phyloP scores from a whole-genome alignment of 2,113 vertebrate genomes.

The Menidia beryllina region DNA sequence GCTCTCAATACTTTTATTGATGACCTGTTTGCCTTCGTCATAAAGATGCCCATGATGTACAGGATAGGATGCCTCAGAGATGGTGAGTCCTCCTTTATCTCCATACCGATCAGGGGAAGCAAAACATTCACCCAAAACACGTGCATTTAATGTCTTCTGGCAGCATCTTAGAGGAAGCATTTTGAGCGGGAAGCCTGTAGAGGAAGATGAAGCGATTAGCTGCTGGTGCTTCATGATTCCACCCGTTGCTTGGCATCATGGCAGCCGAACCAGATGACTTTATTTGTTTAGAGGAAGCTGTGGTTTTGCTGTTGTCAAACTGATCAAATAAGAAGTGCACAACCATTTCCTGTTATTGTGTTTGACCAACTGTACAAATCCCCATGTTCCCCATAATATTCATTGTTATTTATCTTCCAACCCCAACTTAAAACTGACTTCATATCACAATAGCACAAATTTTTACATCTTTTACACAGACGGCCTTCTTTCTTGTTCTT shows the following conservation, averaged over 20 bases:
- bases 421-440: neutral
- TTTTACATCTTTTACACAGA: no score
- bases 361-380: neutral
- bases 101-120: neutral
- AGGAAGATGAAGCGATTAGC: neutral
- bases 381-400: neutral
- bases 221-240: neutral
- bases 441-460: neutral
- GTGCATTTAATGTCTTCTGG: neutral
- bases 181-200: neutral
- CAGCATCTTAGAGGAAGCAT: neutral
- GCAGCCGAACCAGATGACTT: neutral
- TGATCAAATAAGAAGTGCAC: neutral
- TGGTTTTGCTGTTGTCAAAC: neutral
- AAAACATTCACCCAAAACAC: neutral
- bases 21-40: slow-evolving; percentile 96
- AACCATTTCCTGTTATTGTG: neutral
- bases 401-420: neutral
- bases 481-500: no score
- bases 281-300: neutral
- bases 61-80: slow-evolving; percentile 96
- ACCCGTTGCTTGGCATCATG: neutral
- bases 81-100: slow-evolving; percentile 72
- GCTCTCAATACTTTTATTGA: slow-evolving; percentile 97
- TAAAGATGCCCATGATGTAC: slow-evolving; percentile 99